phyloP scores from a whole-genome alignment of 2,113 vertebrate species.

The Hucho hucho region DNA sequence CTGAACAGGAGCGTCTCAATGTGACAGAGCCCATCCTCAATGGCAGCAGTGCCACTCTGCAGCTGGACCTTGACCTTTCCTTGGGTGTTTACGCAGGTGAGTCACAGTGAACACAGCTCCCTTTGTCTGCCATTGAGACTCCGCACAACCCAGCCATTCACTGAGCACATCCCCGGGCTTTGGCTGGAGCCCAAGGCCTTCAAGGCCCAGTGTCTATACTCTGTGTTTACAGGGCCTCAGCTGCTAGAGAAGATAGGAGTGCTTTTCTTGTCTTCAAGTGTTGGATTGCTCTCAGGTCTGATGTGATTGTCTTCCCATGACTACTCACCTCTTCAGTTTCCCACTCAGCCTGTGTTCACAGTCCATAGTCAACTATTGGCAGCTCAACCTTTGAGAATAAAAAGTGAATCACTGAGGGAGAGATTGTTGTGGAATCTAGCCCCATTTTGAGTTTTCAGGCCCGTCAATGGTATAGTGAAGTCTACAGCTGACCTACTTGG shows the following conservation, averaged over 20 bases:
- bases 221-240: constrained; percentile 54
- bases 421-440: constrained; percentile 15
- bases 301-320: constrained; percentile 57
- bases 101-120: constrained; percentile 49
- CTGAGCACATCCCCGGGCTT: constrained; percentile 59
- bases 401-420: constrained; percentile 17
- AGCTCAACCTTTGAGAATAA: constrained; percentile 29
- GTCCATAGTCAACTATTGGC: constrained; percentile 8
- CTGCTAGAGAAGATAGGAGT: constrained; percentile 62
- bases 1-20: constrained; percentile 71
- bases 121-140: constrained; percentile 54
- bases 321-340: constrained; percentile 48
- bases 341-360: constrained; percentile 42
- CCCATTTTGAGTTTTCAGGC: not conserved
- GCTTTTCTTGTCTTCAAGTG: constrained; percentile 52
- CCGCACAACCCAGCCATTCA: constrained; percentile 35
- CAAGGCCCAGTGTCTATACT: constrained; percentile 64
- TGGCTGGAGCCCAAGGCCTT: constrained; percentile 72
- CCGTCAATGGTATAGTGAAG: constrained; percentile 23
- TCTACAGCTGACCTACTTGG: constrained; percentile 27
- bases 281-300: constrained; percentile 40
- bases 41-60: constrained; percentile 55
- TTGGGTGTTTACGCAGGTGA: constrained; percentile 92
- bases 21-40: constrained; percentile 59
- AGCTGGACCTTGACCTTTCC: constrained; percentile 82